Percentiles rank a stretch among this genome's conserved stretches.
These are phyloP conservation scores for Poecilia latipinna DNA, from an alignment of 2,113 vertebrate species.

Conservation along the genomic window DNA sequence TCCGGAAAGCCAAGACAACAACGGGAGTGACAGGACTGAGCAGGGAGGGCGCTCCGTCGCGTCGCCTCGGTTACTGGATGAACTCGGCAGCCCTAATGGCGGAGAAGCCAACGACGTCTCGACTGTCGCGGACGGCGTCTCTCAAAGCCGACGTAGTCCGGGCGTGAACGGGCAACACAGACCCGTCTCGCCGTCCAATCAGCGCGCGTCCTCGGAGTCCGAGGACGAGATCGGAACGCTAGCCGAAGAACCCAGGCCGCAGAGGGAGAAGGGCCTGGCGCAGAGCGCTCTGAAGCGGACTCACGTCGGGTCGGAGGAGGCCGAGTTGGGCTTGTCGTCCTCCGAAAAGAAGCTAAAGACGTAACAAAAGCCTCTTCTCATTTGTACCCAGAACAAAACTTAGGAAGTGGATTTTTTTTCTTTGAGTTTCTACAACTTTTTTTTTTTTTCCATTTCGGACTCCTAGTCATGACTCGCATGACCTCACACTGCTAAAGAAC, in stretches of 20 bases:
- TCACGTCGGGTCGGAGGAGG: constrained; percentile 80
- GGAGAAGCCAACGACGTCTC: constrained; percentile 43
- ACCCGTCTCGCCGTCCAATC: constrained; percentile 28
- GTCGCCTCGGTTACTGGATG: constrained; percentile 25
- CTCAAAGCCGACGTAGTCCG: constrained; percentile 17
- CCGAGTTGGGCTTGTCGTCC: constrained; percentile 70
- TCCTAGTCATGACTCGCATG: constrained; percentile 3
- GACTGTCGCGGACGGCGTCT: constrained; percentile 9
- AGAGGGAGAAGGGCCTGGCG: constrained; percentile 46
- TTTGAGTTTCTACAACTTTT: constrained; percentile 56
- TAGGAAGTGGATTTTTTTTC: constrained; percentile 55
- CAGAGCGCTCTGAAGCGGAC: constrained; percentile 88
- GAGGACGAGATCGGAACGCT: constrained; percentile 47
- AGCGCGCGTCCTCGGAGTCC: constrained; percentile 48
- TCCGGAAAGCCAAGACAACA: constrained; percentile 54
- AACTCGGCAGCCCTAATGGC: constrained; percentile 39
- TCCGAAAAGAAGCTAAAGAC: constrained; percentile 95
- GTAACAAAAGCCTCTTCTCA: constrained; percentile 72
- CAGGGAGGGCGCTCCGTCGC: constrained; percentile 24
- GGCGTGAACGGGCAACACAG: constrained; percentile 68
- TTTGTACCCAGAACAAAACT: constrained; percentile 50
- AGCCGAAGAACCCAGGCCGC: constrained; percentile 75
- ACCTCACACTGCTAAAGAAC: constrained; percentile 6
- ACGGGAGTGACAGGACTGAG: constrained; percentile 50
- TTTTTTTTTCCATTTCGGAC: constrained; percentile 39